Conservation (phyloP, 2,888 invertebrate genomes). For the Caenorhabditis uteleia region DNA sequence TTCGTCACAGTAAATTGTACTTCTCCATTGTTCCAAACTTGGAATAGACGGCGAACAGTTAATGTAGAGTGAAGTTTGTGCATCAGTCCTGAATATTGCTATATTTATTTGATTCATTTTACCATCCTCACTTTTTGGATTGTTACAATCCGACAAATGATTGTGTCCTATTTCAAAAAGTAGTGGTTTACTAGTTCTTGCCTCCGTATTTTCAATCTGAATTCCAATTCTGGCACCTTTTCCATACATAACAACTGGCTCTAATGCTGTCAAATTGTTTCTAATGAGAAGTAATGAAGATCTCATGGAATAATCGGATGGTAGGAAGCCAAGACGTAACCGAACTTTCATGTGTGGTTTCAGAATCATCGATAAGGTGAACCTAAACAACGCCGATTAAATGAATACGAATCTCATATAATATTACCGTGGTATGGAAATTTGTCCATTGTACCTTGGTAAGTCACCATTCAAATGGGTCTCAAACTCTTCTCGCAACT, state of each 20-base stretch:
- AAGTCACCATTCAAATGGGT: conserved; percentile 39
- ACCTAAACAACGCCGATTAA: conserved; percentile 52
- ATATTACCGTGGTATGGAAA: conserved; percentile 24
- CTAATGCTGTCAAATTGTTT: conserved; percentile 91
- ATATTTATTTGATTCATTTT: not conserved
- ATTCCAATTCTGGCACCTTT: conserved; percentile 86
- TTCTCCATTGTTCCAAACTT: conserved; percentile 87
- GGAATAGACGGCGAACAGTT: conserved; percentile 82
- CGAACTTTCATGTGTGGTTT: conserved; percentile 74
- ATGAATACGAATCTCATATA: not conserved
- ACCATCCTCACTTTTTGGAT: conserved; percentile 71
- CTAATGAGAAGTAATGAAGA: conserved; percentile 74
- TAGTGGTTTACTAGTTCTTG: conserved; percentile 74
- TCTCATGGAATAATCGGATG: conserved; percentile 72
- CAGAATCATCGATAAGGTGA: conserved; percentile 75
- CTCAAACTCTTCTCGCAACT: conserved; percentile 71
- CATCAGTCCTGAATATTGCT: conserved; percentile 53
- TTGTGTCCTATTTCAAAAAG: conserved; percentile 82
- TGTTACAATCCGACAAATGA: conserved; percentile 76
- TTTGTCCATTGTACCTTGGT: conserved; percentile 18
- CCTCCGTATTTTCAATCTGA: conserved; percentile 72
- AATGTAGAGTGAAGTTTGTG: conserved; percentile 75
- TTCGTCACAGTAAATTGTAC: conserved; percentile 75
- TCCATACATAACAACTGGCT: conserved; percentile 83
- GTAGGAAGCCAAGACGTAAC: conserved; percentile 71